Evolutionary conservation across 2,113 vertebrate genomes (phyloP).

Genomic region (Nematolebias whitei): DNA sequence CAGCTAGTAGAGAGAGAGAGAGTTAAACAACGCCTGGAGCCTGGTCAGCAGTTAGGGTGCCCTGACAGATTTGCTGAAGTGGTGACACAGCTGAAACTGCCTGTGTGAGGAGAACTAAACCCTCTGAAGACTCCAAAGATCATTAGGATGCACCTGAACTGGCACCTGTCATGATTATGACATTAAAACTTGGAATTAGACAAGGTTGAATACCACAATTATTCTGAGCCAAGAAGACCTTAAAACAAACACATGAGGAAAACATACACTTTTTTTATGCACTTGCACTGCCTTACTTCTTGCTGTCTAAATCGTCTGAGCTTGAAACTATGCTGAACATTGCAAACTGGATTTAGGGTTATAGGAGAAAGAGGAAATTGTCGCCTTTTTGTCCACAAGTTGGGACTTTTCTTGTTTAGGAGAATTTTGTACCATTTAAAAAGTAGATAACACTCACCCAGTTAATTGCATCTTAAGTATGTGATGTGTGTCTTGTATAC

Average conservation of each 20-base stretch:
- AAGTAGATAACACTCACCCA: conserved; percentile 28
- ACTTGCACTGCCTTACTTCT: conserved; percentile 68
- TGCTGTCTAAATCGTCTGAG: conserved; percentile 31
- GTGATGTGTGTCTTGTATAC: conserved; percentile 39
- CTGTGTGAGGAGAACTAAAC: conserved; percentile 14
- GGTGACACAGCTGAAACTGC: too few relatives aligned
- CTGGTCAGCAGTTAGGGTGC: conserved; percentile 63
- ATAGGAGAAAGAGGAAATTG: conserved; percentile 9
- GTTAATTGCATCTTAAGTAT: conserved; percentile 64
- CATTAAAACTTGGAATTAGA: conserved; percentile 36
- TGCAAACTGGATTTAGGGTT: conserved; percentile 69
- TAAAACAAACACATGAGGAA: conserved; percentile 33
- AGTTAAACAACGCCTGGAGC: conserved; percentile 32
- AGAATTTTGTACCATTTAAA: too few relatives aligned
- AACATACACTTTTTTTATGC: conserved; percentile 39
- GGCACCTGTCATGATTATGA: conserved; percentile 27
- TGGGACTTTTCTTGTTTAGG: too few relatives aligned
- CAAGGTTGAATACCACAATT: conserved; percentile 24
- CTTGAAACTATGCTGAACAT: conserved; percentile 49
- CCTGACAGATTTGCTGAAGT: conserved; percentile 46
- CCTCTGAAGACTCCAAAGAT: conserved; percentile 25
- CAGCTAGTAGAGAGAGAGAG: conserved; percentile 35
- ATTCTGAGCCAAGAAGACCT: conserved; percentile 57
- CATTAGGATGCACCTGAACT: conserved; percentile 27
- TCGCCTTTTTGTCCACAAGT: conserved; percentile 21